Evolutionary conservation across 2,797 vertebrate species (phyloP), one percentile per base, ranked within the genome.

Genomic region (Clarias pachynema): DNA sequence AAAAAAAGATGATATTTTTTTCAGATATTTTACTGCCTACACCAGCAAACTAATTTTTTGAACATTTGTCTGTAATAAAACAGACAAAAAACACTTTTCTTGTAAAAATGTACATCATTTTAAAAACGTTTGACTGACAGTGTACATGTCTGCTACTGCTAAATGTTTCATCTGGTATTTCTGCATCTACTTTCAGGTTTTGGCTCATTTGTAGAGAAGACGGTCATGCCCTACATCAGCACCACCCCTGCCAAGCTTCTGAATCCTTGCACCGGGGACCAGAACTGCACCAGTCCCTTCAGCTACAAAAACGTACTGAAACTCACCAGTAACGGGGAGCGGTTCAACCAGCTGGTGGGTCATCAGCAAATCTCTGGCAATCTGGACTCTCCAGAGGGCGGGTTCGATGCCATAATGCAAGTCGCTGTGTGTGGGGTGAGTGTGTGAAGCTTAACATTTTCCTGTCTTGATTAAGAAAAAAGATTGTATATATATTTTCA

Each of bases 381-480:
- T 93, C 94, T 99, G 93, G 98, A 99, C 94, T 99, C 98, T 84
- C 98, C 98, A 0, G 98, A 99, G 94, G 98, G 98, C 0, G 98
- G 98, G 62, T 99, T 99, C 83, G 98, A 99, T 81, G 98, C 98
- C 84, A 99, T 99, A 91, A 99, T 99, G 98, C 98, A 99, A 87
- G 98, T 99, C 91, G 98, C 98, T 0, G 98, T 99, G 84, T 99
- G 98, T 88, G 96, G 96, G 92, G 98, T 99, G 91, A 96, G 97
- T 92, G 15, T 31, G 18, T 24, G 40, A 2, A 2, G 2, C 29
- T 57, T 20, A 18, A 12, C 22, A 65, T 75, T 75, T 34, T 59
- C 31, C 18, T 8, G 15, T 56, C 49, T 31, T 9, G 26, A 53
- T 74, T 68, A 18, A 18, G 5, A 44, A 44, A 44, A 44, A 44